Evolutionary conservation across 2,888 invertebrate species (phyloP).

Genomic region (Stenolophus ochropezus): DNA sequence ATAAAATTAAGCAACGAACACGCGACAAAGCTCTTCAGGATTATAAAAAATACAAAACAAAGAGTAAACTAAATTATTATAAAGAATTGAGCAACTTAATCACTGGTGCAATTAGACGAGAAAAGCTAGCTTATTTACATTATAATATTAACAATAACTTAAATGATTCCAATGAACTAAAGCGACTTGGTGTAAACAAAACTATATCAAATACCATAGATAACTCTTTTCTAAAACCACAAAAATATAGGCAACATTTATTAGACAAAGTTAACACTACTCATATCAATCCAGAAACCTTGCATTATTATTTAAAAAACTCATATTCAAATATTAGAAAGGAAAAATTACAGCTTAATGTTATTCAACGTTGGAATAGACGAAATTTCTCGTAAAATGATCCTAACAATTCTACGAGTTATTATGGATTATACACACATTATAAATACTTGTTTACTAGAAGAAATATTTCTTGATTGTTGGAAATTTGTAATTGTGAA

Average conservation of each 20-base stretch:
- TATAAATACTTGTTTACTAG: no score
- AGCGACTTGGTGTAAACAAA: no score
- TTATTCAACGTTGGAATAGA: not conserved
- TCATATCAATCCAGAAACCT: not conserved
- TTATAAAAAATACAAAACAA: not conserved
- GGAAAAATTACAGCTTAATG: not conserved
- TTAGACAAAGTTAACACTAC: not conserved
- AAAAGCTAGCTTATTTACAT: no score
- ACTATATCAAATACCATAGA: no score
- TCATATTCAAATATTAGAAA: not conserved
- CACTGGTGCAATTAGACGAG: not conserved
- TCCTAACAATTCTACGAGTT: not conserved
- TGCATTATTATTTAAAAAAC: not conserved
- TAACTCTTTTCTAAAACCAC: not conserved
- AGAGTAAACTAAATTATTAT: not conserved
- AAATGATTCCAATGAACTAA: no score
- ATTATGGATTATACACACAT: not conserved
- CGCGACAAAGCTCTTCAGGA: not conserved
- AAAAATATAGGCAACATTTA: not conserved
- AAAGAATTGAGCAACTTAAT: not conserved
- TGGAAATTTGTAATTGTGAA: no score
- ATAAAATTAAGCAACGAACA: not conserved
- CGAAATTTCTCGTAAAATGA: not conserved
- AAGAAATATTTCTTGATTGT: no score
- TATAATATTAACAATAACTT: no score